Percentiles rank a stretch among this genome's conserved stretches.
Conservation (phyloP, 2,888 invertebrate genomes). For the Drosophila histrio region DNA sequence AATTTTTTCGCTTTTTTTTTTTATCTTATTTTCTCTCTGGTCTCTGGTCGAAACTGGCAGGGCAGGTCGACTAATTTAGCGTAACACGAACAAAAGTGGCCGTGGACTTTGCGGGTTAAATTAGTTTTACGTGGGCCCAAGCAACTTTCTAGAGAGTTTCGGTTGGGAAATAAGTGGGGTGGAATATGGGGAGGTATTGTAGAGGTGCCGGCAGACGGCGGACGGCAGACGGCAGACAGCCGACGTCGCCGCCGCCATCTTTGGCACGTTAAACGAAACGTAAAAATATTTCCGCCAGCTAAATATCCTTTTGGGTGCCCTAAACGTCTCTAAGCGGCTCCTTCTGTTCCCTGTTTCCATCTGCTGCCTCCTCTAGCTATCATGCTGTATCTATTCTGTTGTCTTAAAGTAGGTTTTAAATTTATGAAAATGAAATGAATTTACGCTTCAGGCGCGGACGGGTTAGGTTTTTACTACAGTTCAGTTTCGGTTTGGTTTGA, state of each 20-base stretch:
- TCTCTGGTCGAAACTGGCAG: conserved; percentile 42
- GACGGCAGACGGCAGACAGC: conserved; percentile 8
- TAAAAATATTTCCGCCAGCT: conserved; percentile 82
- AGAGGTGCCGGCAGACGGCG: conserved; percentile 21
- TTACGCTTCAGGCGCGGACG: conserved; percentile 66
- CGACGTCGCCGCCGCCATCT: conserved; percentile 54
- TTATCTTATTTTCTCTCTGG: conserved; percentile 11
- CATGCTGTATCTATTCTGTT: background rate
- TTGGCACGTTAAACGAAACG: conserved; percentile 82
- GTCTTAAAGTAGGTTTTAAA: conserved; percentile 76
- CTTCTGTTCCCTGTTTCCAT: conserved; percentile 39
- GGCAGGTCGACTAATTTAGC: conserved; percentile 75
- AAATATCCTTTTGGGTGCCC: conserved; percentile 78
- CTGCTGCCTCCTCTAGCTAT: background rate
- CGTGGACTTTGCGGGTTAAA: conserved; percentile 75
- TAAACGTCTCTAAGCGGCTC: conserved; percentile 69
- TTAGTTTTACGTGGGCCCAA: conserved; percentile 74
- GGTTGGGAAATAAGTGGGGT: background rate
- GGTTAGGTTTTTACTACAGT: conserved; percentile 15
- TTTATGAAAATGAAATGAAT: conserved; percentile 76
- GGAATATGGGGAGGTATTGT: background rate
- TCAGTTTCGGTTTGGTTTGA: conserved; percentile 5
- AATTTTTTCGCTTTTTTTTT: conserved; percentile 28
- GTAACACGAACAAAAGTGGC: conserved; percentile 77
- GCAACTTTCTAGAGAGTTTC: conserved; percentile 53